Conservation (phyloP, 30 jellyfish, hydroid and myxozoan genomes). For the Cassiopea xamachana region DNA sequence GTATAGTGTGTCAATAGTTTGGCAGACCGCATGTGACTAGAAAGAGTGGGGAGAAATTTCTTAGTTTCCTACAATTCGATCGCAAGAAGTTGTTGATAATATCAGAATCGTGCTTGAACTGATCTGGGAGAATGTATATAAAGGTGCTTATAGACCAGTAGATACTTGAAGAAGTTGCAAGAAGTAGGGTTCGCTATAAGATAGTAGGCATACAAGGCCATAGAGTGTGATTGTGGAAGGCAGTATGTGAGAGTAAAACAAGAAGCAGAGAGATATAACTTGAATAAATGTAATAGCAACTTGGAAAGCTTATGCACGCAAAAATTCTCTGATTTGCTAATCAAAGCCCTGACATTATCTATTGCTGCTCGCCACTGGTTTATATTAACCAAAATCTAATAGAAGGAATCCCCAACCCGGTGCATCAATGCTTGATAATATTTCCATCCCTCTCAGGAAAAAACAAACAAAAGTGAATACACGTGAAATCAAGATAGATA, state of each 20-base stretch:
- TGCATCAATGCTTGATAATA: background rate
- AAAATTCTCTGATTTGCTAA: slow-evolving; percentile 5
- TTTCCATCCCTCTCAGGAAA: background rate
- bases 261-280: slow-evolving; percentile 11
- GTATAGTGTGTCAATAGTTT: background rate
- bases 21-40: slow-evolving; percentile 5
- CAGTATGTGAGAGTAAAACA: slow-evolving; percentile 8
- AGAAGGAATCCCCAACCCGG: slow-evolving; percentile 29
- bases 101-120: background rate
- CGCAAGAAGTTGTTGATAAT: background rate
- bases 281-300: background rate
- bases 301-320: background rate
- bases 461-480: background rate
- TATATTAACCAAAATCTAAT: slow-evolving; percentile 29
- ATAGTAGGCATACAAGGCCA: background rate
- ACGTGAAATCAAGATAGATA: background rate
- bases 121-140: background rate
- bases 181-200: background rate
- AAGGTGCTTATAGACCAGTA: background rate
- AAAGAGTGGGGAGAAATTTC: background rate
- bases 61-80: background rate
- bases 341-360: background rate
- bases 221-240: background rate
- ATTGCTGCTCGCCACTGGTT: slow-evolving; percentile 54
- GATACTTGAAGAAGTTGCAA: background rate